Evolutionary conservation across 2,797 vertebrate genomes (phyloP).

Genomic region (Synanceia verrucosa): DNA sequence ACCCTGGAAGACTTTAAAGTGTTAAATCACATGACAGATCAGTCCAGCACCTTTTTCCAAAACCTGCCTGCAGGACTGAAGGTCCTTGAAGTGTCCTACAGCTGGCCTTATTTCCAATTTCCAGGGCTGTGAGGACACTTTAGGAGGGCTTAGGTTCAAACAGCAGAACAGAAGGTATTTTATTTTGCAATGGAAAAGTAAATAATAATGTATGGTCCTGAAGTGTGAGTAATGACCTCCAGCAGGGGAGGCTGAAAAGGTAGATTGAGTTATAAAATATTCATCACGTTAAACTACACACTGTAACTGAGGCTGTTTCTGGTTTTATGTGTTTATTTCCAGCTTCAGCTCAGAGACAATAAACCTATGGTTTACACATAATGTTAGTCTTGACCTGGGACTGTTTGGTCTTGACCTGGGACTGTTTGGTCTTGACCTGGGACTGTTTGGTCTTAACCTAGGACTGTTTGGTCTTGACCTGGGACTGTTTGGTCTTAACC

Average conservation of each 20-base stretch:
- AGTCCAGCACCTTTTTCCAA: not conserved
- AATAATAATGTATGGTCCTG: too few relatives aligned
- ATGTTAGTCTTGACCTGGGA: too few relatives aligned
- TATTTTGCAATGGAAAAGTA: not conserved
- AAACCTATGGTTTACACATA: not conserved
- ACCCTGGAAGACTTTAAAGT: not conserved
- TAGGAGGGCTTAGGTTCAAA: not conserved
- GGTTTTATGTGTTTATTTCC: not conserved
- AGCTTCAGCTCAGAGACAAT: not conserved
- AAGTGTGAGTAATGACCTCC: too few relatives aligned
- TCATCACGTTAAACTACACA: not conserved
- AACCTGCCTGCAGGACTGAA: not conserved
- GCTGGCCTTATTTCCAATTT: not conserved
- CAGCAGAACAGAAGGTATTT: not conserved
- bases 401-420: not conserved
- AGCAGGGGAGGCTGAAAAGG: too few relatives aligned
- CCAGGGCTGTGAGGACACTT: not conserved
- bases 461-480: too few relatives aligned
- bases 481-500: too few relatives aligned
- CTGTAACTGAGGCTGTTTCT: not conserved
- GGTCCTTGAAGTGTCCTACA: not conserved
- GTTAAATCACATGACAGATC: not conserved
- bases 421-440: not conserved
- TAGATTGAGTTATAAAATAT: slow-evolving; percentile 9
- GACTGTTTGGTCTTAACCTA: too few relatives aligned